These are phyloP conservation scores for Pseudolaguvia tuberculata DNA, from an alignment of 2,113 vertebrate genomes.

Conservation along the genomic window DNA sequence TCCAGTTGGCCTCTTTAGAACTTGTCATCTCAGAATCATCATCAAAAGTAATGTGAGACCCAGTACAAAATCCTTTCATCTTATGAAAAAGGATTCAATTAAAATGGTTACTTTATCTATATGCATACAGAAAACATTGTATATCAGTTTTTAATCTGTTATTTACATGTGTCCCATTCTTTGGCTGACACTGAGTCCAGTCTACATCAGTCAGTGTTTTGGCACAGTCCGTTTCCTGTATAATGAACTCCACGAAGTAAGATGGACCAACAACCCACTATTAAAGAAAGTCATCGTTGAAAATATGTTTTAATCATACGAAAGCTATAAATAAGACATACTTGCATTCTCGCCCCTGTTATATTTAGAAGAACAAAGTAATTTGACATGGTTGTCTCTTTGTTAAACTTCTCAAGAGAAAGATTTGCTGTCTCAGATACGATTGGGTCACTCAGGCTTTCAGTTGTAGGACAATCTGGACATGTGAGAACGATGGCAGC, in stretches of 20 bases:
- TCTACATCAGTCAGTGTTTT: conserved; percentile 14
- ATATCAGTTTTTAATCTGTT: not conserved
- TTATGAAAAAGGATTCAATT: not conserved
- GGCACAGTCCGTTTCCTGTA: conserved; percentile 47
- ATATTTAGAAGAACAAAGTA: conserved; percentile 45
- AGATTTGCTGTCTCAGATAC: conserved; percentile 34
- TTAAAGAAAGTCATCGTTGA: not conserved
- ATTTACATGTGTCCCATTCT: conserved; percentile 43
- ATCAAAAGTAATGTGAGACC: conserved; percentile 34
- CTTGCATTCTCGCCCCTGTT: conserved; percentile 46
- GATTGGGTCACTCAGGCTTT: conserved; percentile 30
- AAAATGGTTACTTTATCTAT: not conserved
- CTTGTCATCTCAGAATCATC: conserved; percentile 36
- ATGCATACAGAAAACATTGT: not conserved
- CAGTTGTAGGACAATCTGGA: conserved; percentile 47
- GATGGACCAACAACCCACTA: conserved; percentile 45
- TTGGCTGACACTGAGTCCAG: conserved; percentile 32
- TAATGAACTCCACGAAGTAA: conserved; percentile 47
- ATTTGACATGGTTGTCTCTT: conserved; percentile 4
- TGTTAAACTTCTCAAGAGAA: conserved; percentile 45
- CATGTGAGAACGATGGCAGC: conserved; percentile 23
- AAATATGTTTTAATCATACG: not conserved
- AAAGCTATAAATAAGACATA: not conserved
- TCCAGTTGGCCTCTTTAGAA: conserved; percentile 36
- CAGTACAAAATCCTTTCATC: conserved; percentile 45